Evolutionary conservation across 2,888 invertebrate species (phyloP), one percentile per base, ranked within the genome.

Genomic region (Halocaridina rubra): DNA sequence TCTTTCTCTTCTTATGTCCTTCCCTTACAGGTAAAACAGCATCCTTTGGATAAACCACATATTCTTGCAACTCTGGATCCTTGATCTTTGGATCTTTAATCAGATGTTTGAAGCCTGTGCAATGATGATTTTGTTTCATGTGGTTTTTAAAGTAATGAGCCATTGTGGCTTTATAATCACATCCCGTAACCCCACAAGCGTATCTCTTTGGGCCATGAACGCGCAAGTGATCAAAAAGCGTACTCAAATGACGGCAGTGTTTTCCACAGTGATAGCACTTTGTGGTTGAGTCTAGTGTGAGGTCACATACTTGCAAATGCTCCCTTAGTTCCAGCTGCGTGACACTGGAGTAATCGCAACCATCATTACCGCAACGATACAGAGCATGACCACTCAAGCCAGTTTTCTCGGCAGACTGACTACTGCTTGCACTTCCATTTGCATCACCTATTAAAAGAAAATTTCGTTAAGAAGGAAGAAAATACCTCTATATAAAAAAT

Each of bases 201-300:
- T 92, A 94, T 10, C 93, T 91, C 88, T 93, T 92, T 0, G 92
- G 90, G 0, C 93, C 93, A 87, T 95, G 95, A 2, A 91, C 90
- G 87, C 92, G 92, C 19, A 94, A 90, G 89, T 95, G 95, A 5
- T 93, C 92, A 13, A 93, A 89, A 24, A 94, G 90, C 57, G 91
- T 91, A 0, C 90, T 87, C 1, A 89, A 72, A 53, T 89, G 91
- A 84, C 92, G 91, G 74, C 93, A 92, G 5, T 89, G 89, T 88
- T 92, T 92, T 19, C 90, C 89, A 88, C 93, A 93, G 89, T 93
- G 93, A 0, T 90, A 90, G 89, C 94, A 94, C 59, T 91, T 91
- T 22, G 91, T 90, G 0, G 81, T 81, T 0, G 89, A 89, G 10
- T 90, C 90, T 0, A 88, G 85, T 0, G 89, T 88, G 1, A 89